phyloP scores from a whole-genome alignment of 2,888 invertebrate species.

The Lepidonotus clava region DNA sequence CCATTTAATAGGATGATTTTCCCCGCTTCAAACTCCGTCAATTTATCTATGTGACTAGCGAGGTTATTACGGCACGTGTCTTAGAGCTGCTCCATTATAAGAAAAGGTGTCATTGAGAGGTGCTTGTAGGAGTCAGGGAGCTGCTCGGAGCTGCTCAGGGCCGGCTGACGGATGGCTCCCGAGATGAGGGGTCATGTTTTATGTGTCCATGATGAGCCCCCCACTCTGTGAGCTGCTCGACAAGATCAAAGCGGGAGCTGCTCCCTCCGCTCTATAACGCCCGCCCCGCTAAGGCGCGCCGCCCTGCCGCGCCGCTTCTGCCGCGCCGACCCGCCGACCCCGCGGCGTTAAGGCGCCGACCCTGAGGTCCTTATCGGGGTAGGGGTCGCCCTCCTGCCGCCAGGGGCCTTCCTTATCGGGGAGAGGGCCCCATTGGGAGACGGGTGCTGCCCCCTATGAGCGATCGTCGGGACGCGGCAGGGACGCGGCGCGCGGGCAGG shows the following conservation, averaged over 20 bases:
- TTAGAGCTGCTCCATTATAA: not conserved
- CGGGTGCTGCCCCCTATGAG: not conserved
- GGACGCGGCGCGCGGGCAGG: not conserved
- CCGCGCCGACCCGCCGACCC: not conserved
- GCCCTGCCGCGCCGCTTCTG: not conserved
- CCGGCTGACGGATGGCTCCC: conserved; percentile 31
- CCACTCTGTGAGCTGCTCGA: conserved; percentile 4
- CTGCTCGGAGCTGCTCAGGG: conserved; percentile 4
- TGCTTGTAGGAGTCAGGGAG: not conserved
- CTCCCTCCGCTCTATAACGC: not conserved
- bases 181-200: conserved; percentile 44
- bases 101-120: not conserved
- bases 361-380: conserved; percentile 10
- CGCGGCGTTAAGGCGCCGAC: conserved; percentile 6
- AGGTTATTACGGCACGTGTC: not conserved
- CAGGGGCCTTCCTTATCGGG: not conserved
- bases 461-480: not conserved
- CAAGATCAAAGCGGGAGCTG: conserved; percentile 26
- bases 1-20: not conserved
- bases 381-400: not conserved
- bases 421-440: not conserved
- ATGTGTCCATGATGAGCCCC: conserved; percentile 25
- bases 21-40: not conserved
- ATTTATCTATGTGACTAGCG: not conserved
- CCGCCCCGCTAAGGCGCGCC: not conserved